Evolutionary conservation across 23 tunicate species (phyloP).

Genomic region (Halocynthia aurantium): DNA sequence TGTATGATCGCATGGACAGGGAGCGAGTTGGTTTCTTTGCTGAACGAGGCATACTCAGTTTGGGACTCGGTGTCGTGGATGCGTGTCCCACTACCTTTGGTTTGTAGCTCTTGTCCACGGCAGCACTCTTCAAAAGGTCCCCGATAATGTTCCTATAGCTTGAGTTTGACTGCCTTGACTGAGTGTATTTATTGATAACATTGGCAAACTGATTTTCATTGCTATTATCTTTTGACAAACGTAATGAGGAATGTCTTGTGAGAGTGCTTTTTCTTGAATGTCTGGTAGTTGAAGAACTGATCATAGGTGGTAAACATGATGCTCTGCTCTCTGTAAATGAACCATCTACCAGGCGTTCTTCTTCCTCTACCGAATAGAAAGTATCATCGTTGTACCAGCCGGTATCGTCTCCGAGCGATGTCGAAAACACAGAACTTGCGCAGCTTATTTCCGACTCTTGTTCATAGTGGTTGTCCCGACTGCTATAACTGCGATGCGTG

Average conservation of each 20-base stretch:
- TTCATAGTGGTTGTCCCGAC: background rate
- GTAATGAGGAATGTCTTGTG: slow-evolving; percentile 1
- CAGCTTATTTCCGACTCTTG: background rate
- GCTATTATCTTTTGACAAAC: background rate
- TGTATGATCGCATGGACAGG: background rate
- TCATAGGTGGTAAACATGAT: background rate
- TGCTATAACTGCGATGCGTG: background rate
- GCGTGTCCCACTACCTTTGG: background rate
- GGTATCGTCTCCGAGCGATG: slow-evolving; percentile 11
- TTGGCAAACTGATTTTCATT: slow-evolving; percentile 15
- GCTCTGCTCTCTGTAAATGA: background rate
- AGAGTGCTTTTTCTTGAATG: background rate
- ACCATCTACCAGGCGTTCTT: background rate
- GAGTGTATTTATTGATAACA: slow-evolving; percentile 12
- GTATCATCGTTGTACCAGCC: background rate
- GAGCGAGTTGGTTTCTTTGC: background rate
- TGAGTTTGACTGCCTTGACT: background rate
- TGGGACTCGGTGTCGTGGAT: no score
- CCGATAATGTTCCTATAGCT: slow-evolving; percentile 17
- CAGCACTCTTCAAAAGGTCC: slow-evolving; percentile 5
- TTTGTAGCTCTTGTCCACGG: slow-evolving; percentile 21
- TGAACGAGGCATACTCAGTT: background rate
- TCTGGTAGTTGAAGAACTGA: background rate
- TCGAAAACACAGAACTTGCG: slow-evolving; percentile 4
- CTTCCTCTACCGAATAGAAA: background rate